Base-by-base conservation (phyloP, 92 coral and sea anemone species). In the Palythoa heliodiscus region DNA sequence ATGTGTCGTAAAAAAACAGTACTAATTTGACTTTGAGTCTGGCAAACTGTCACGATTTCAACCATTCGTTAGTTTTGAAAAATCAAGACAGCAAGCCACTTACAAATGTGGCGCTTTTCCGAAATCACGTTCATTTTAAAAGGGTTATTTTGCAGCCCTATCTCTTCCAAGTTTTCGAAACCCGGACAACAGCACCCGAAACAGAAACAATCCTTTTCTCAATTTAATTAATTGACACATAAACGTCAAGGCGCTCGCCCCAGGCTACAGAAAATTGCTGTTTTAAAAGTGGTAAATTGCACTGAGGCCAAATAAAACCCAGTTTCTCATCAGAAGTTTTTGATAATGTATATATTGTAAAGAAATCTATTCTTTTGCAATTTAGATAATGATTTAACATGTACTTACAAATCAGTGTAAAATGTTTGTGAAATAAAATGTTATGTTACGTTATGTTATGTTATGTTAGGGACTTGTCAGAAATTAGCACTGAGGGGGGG, bases 11-110 rank as follows among this genome's bases (percentile, higher is more conserved):
- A 52, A 29, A 61, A 22, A 63, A 3, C 11, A 17, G 25, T 23
- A 63, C 69, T 63, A 63, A 63, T n/a, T 8, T 20, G 22, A 5
- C 17, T 14, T 54, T 76, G 35, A 29, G 35, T 29, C 35, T 29
- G 81, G 81, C 81, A 76, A 24, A 76, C 67, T 76, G 38, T 53
- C 66, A 72, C 25, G 66, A 29, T 24, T 24, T 24, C 37, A 2
- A 22, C 8, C 61, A 37, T 25, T 76, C 66, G 47, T 17, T 47
- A 25, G 38, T 11, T 74, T 74, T 50, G 58, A 23, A 74, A 53
- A 12, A 23, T 22, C 17, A 50, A 74, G 11, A 16, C 1, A 11
- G 48, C 24, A 9, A 10, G 19, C 47, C 63, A 15, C n/a, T 52
- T 23, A 7, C 4, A 40, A 75, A 11, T 52, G 20, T 13, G 64